Evolutionary conservation across 2,113 vertebrate species (phyloP).

Genomic region (Dolichotis patagonum): DNA sequence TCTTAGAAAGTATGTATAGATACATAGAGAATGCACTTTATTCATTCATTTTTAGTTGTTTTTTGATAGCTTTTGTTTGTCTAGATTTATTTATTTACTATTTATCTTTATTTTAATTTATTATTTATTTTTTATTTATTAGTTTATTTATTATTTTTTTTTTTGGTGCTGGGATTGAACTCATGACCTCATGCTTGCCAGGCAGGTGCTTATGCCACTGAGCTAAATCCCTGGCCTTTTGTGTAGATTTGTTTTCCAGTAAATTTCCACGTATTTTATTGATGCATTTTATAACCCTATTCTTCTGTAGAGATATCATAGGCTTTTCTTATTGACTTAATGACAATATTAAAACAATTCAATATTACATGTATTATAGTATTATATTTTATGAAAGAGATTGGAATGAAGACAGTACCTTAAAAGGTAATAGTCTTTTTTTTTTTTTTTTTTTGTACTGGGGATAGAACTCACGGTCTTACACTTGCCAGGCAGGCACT

Average conservation of each 20-base stretch:
- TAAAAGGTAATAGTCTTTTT: neutral
- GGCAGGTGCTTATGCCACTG: too few species aligned
- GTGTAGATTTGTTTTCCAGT: conserved; percentile 9
- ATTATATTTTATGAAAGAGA: conserved; percentile 11
- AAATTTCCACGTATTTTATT: conserved; percentile 26
- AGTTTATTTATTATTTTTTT: too few species aligned
- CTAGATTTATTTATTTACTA: neutral
- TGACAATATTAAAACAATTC: neutral
- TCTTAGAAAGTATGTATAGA: neutral
- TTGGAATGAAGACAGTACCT: neutral
- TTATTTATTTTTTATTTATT: too few species aligned
- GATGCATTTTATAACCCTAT: neutral
- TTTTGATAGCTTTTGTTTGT: neutral
- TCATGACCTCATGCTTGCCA: too few species aligned
- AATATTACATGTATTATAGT: neutral
- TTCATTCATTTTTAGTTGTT: conserved; percentile 5
- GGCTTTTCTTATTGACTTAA: conserved; percentile 30
- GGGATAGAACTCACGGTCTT: too few species aligned
- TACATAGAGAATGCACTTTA: neutral
- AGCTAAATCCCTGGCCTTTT: neutral
- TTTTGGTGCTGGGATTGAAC: too few species aligned
- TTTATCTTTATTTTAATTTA: too few species aligned
- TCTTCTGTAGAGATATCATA: neutral
- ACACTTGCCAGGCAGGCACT: too few species aligned
- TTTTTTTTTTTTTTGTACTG: neutral